Percentiles rank a stretch among this genome's conserved stretches.
phyloP scores from a whole-genome alignment of 2,888 invertebrate genomes.

The Dichetophora obliterata region DNA sequence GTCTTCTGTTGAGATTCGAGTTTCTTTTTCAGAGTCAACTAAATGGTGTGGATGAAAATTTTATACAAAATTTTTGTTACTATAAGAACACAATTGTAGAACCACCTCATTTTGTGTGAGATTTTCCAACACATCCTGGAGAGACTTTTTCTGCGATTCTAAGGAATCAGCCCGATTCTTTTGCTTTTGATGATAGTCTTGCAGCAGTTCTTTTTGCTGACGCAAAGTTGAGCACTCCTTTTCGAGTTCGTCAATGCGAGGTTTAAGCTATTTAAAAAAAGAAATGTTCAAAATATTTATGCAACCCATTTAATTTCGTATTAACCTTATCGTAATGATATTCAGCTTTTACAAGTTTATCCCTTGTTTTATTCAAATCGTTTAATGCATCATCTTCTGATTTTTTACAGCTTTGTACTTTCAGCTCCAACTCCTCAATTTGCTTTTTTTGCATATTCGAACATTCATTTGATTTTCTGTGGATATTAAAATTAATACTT shows the following conservation, averaged over 20 bases:
- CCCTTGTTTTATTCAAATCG: conserved; percentile 69
- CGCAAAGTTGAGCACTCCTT: conserved; percentile 73
- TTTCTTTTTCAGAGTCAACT: conserved; percentile 73
- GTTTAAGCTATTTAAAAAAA: conserved; percentile 61
- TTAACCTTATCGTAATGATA: conserved; percentile 72
- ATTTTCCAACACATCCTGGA: conserved; percentile 71
- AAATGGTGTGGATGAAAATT: conserved; percentile 33
- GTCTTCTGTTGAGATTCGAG: conserved; percentile 77
- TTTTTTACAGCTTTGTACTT: conserved; percentile 60
- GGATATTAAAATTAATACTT: conserved; percentile 14
- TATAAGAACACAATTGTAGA: background rate
- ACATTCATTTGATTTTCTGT: conserved; percentile 49
- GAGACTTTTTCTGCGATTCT: conserved; percentile 73
- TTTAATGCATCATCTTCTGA: conserved; percentile 67
- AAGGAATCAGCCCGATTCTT: conserved; percentile 70
- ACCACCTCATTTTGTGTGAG: conserved; percentile 74
- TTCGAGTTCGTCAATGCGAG: conserved; percentile 75
- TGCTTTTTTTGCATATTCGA: conserved; percentile 66
- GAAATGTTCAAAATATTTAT: background rate
- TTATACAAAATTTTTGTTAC: background rate
- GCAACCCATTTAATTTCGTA: background rate
- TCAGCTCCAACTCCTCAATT: conserved; percentile 68
- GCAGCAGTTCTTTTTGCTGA: conserved; percentile 71
- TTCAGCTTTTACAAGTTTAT: conserved; percentile 67
- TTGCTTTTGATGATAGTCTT: conserved; percentile 72